Evolutionary conservation across 2,797 vertebrate species (phyloP), one percentile per base, ranked within the genome.

Genomic region (Cryptoprocta ferox): DNA sequence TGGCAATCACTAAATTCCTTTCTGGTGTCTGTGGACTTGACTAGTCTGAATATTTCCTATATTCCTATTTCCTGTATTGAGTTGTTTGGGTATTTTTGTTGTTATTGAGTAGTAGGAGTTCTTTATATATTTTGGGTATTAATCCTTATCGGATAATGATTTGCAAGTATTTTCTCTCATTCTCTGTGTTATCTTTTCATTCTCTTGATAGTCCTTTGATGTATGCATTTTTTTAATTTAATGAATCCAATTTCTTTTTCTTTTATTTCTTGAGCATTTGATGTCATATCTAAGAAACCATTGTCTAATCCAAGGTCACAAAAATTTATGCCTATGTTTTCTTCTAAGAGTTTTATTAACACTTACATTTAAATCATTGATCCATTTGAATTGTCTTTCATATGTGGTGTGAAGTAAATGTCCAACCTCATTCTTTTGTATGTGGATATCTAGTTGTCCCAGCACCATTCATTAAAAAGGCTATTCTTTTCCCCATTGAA

Each of bases 241-340:
- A 56, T 63, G 5, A 42, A 42, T 78, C 4, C 18, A 92, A 39
- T 75, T 83, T 80, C 45, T 82, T 92, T 96, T 39, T n/a, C 16
- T 78, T 83, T 78, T 66, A 16, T 70, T 68, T 83, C 12, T 71
- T 78, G n/a, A 88, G 21, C 13, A 93, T 53, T 84, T 88, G 4
- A 10, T 61, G 6, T 85, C 45, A 68, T 30, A 85, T 42, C 37
- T 59, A 80, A 70, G 48, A 89, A 84, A 83, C 5, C 8, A 53
- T 19, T 70, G 13, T 42, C 7, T 79, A 73, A 45, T 73, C 32
- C 37, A 83, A 91, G 32, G 10, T 70, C 78, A 86, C 15, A 48
- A 89, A 88, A 63, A 79, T 86, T 16, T 89, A 61, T 53, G 73
- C n/a, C 14, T 75, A 16, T 76, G 15, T 80, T 95, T 97, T 71